phyloP scores from a whole-genome alignment of 2,888 invertebrate genomes.

The Malacosoma neustria region DNA sequence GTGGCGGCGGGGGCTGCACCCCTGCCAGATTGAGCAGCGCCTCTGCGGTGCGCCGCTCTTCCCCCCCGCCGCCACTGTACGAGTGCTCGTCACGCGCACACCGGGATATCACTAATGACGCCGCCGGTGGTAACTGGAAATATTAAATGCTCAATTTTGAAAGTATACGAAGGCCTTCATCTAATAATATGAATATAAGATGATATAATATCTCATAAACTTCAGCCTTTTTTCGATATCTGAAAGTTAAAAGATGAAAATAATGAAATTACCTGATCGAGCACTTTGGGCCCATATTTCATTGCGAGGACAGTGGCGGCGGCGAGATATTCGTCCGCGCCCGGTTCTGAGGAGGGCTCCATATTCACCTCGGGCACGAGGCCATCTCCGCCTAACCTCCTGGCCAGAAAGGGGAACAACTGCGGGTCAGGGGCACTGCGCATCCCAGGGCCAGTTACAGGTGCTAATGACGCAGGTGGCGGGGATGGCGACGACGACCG shows the following conservation, averaged over 20 bases:
- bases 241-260: too few species aligned
- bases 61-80: slow-evolving; percentile 81
- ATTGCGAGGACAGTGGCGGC: slow-evolving; percentile 92
- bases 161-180: too few species aligned
- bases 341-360: too few species aligned
- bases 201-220: too few species aligned
- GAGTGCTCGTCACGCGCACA: slow-evolving; percentile 96
- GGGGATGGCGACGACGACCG: slow-evolving; percentile 17
- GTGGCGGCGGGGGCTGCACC: slow-evolving; percentile 23
- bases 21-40: slow-evolving; percentile 67
- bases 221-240: too few species aligned
- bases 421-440: slow-evolving; percentile 79
- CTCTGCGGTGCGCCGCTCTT: slow-evolving; percentile 67
- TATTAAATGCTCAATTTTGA: too few species aligned
- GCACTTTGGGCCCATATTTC: slow-evolving; percentile 86
- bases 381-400: slow-evolving; percentile 49
- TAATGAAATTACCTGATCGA: slow-evolving; percentile 60
- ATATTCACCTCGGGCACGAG: slow-evolving; percentile 25
- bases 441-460: slow-evolving; percentile 39
- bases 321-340: slow-evolving; percentile 85
- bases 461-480: slow-evolving; percentile 3
- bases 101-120: slow-evolving; percentile 83
- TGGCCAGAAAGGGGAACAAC: slow-evolving; percentile 88
- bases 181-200: too few species aligned
- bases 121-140: slow-evolving; percentile 55